Evolutionary conservation across 2,888 invertebrate genomes (phyloP), one percentile per base, ranked within the genome.

Genomic region (Epirrhoe alternata): DNA sequence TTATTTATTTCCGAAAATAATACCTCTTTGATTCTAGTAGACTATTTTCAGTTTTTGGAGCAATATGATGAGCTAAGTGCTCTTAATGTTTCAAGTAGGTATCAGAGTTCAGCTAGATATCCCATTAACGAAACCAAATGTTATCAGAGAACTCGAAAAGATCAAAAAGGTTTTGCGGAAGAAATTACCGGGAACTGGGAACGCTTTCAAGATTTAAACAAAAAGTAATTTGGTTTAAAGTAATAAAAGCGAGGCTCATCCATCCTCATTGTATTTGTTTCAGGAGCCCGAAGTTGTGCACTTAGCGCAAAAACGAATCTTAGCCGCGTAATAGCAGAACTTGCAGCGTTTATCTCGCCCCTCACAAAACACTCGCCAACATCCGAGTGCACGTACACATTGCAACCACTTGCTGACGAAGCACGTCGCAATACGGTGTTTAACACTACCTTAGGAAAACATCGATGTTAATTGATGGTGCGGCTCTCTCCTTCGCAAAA

Each of bases 301-400:
- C 51, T 61, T 45, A 17, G 52, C 24, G 61, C 50, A 66, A 64
- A 68, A 68, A 64, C 53, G 45, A 45, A 55, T 49, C 61, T 60
- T 49, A 51, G 55, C 57, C 45, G 35, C 59, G 66, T 61, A 57
- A 64, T 62, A 52, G 42, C 54, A 61, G 58, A 74, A 71, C 70
- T 71, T 72, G 53, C 54, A 47, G 17, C 71, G 62, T 73, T 70
- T 68, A 56, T 68, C 68, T 71, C 58, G 51, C 42, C 38, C 10
- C 16, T 17, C 14, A 6, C 51, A 6, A 51, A 61, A 68, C 14
- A 65, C 65, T 30, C 12, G n/a, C 30, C n/a, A 53, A 53, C 53
- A 61, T 42, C 14, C 49, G 38, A 30, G 17, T 55, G 35, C 47
- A 24, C 35, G 17, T 54, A 55, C 61, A 61, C 38, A 49, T 10